Base-by-base conservation (phyloP, 1,140 invertebrate species). In the Cherax quadricarinatus region DNA sequence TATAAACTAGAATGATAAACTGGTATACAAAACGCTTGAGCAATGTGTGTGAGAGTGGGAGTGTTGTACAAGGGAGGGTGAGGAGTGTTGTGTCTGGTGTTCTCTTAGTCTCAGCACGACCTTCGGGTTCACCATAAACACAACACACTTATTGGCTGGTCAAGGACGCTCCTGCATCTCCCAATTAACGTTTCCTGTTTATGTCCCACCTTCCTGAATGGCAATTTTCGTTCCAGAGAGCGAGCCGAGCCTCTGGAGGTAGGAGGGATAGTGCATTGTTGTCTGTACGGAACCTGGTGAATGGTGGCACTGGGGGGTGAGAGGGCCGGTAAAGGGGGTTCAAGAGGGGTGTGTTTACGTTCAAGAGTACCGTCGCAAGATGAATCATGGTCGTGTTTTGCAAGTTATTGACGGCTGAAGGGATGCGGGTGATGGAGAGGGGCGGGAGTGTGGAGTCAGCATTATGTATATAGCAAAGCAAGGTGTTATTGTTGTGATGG, bases 11-110 rank as follows among this genome's bases (percentile, higher is more conserved):
- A 41, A 41, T 41, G 2, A 41, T 41, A 41, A 41, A 41, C 30
- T 2, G 30, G 30, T 41, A 41, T 41, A 41, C 30, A 41, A 2
- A 2, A 41, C 30, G 30, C 30, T 41, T 41, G 30, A 41, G 30
- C 30, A 41, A 41, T 41, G 30, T 41, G 30, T 41, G 30, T 41
- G 30, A 1, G 30, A 1, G 30, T 41, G 30, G 0, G 30, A 1
- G 30, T 41, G 30, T 41, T 41, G 30, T 41, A 41, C 9, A 4
- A 79, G 10, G 10, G 78, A 51, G 60, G 83, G 62, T 30, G 62
- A 6, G 53, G 4, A 24, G 30, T 86, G 85, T 86, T 86, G 66
- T 73, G 85, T 86, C 85, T 86, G 85, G 62, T 18, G 73, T 24
- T n/a, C 21, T 30, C 51, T n/a, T 49, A 9, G 41, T 21, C 75